Evolutionary conservation across 2,797 vertebrate species (phyloP).

Genomic region (Scolopax bukidnonensis): DNA sequence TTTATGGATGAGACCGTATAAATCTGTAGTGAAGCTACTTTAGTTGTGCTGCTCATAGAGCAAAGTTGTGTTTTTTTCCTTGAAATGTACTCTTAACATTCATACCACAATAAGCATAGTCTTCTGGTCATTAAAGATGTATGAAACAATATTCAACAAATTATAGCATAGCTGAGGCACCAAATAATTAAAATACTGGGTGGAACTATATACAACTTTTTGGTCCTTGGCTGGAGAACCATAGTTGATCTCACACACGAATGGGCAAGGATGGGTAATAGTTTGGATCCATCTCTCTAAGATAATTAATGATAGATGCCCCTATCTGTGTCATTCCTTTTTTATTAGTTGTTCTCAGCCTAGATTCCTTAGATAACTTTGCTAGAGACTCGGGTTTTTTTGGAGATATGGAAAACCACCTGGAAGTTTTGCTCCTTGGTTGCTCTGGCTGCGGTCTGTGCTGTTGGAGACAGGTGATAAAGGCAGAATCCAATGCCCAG

Average conservation of each 20-base stretch:
- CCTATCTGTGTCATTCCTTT: constrained; percentile 30
- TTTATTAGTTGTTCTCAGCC: constrained; percentile 2
- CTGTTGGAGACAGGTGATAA: neutral
- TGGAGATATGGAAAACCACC: constrained; percentile 48
- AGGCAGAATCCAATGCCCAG: neutral
- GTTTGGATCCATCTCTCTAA: neutral
- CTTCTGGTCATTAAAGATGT: neutral
- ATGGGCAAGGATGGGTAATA: neutral
- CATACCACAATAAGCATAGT: neutral
- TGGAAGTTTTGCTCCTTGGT: neutral
- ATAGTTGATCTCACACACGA: neutral
- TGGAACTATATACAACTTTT: neutral
- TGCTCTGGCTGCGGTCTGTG: neutral
- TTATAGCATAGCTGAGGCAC: neutral
- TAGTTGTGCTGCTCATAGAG: neutral
- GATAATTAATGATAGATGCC: no score
- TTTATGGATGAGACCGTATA: neutral
- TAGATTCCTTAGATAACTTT: constrained; percentile 58
- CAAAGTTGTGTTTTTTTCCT: neutral
- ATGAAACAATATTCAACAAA: neutral
- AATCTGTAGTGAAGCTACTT: neutral
- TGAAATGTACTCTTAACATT: neutral
- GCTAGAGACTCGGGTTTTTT: neutral
- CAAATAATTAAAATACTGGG: neutral
- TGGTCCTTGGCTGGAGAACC: neutral